Percentiles rank a stretch among this genome's conserved stretches.
Conservation (phyloP, 2,888 invertebrate genomes). For the Eupeodes luniger region DNA sequence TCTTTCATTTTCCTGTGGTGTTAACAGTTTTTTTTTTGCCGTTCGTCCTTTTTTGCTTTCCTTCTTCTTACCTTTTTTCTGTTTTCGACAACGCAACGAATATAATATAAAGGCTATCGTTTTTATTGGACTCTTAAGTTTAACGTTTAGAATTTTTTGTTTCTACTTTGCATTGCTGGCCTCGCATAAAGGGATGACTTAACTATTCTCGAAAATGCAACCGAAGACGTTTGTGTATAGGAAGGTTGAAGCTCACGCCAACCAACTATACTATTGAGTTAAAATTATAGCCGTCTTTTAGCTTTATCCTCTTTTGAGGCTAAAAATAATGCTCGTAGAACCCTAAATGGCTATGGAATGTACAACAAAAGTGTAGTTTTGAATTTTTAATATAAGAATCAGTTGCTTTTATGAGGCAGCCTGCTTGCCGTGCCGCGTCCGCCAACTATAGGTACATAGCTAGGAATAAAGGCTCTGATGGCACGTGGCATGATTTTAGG, state of each 20-base stretch:
- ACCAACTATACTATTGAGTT: constrained; percentile 49
- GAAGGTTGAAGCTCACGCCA: neutral
- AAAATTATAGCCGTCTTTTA: constrained; percentile 68
- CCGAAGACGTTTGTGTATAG: neutral
- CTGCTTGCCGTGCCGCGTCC: neutral
- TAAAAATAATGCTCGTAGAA: constrained; percentile 50
- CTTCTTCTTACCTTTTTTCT: constrained; percentile 3
- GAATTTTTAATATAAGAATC: constrained; percentile 75
- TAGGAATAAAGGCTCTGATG: neutral
- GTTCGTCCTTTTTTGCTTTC: constrained; percentile 7
- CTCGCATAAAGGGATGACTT: neutral
- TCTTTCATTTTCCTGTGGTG: constrained; percentile 59
- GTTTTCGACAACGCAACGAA: constrained; percentile 34
- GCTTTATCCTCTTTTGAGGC: constrained; percentile 42
- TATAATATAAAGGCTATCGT: constrained; percentile 50
- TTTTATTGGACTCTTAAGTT: constrained; percentile 58
- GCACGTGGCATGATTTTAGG: constrained; percentile 14
- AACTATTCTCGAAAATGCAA: constrained; percentile 24
- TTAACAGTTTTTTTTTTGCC: constrained; percentile 13
- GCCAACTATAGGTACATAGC: too few relatives aligned
- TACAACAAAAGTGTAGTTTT: constrained; percentile 68
- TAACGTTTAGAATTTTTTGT: neutral
- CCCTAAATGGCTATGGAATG: constrained; percentile 63
- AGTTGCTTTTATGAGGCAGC: constrained; percentile 43
- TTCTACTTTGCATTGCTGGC: constrained; percentile 1